Conservation (phyloP, 2,888 invertebrate genomes). For the Ichneumoninae sp. region DNA sequence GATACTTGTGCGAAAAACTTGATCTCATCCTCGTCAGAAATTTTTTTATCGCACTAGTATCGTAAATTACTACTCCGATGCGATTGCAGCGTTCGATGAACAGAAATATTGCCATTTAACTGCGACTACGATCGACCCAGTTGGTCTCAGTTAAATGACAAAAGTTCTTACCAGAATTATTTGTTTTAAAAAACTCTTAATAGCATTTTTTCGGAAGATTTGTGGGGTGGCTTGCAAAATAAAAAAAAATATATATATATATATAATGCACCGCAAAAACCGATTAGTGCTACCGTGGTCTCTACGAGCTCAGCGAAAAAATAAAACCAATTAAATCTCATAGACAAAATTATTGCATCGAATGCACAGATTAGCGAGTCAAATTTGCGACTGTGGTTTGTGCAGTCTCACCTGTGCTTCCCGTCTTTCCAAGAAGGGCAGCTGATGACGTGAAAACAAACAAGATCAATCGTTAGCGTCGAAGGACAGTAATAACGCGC, state of each 20-base stretch:
- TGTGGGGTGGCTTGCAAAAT: slow-evolving; percentile 25
- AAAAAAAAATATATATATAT: background rate
- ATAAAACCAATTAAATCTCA: slow-evolving; percentile 29
- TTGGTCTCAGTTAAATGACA: no score
- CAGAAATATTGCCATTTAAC: no score
- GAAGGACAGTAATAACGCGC: slow-evolving; percentile 32
- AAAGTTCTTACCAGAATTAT: background rate
- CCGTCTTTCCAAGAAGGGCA: slow-evolving; percentile 84
- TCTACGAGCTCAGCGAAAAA: slow-evolving; percentile 38
- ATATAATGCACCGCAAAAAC: slow-evolving; percentile 45
- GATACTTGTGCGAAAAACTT: no score
- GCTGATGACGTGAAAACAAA: slow-evolving; percentile 75
- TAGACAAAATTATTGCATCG: slow-evolving; percentile 29
- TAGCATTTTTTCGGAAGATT: background rate
- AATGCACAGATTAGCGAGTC: slow-evolving; percentile 50
- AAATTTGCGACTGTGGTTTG: slow-evolving; percentile 33
- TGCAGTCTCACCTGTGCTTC: slow-evolving; percentile 83
- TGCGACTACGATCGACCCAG: no score
- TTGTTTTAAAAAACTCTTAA: background rate
- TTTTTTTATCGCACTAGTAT: no score
- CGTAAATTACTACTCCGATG: background rate
- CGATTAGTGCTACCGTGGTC: slow-evolving; percentile 55
- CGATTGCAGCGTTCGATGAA: no score
- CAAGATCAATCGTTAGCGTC: slow-evolving; percentile 58
- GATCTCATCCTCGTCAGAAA: no score